These are phyloP conservation scores for Nemopilema nomurai DNA, from an alignment of 30 jellyfish, hydroid and myxozoan species.

Conservation along the genomic window DNA sequence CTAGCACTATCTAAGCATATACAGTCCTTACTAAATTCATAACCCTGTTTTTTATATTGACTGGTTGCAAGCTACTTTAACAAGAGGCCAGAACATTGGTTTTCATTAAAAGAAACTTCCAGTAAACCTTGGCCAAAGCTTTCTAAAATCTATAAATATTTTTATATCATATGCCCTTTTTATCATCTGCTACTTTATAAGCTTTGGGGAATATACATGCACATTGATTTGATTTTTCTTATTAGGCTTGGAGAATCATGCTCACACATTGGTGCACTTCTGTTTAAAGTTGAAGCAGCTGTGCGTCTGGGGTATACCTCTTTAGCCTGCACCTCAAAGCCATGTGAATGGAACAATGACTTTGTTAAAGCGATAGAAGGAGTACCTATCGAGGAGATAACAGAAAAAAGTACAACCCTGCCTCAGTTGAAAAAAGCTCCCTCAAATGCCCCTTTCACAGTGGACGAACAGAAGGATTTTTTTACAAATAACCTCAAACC, in stretches of 20 bases:
- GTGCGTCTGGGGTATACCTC: constrained; percentile 13
- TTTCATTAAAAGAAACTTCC: not conserved
- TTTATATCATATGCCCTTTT: not conserved
- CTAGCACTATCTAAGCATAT: not conserved
- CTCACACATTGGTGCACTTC: constrained; percentile 24
- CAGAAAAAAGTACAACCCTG: not conserved
- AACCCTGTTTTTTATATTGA: not conserved
- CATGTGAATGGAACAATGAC: constrained; percentile 41
- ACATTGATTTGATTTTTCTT: not conserved
- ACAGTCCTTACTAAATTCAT: not conserved
- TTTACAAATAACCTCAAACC: not conserved
- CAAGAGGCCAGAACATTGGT: not conserved
- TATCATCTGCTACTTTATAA: not conserved
- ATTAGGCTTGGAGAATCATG: constrained; percentile 40
- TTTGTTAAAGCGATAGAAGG: constrained; percentile 11
- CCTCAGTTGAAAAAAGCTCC: not conserved
- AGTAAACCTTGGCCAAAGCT: not conserved
- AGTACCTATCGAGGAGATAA: not conserved
- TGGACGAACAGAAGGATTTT: not conserved
- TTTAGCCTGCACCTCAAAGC: constrained; percentile 13
- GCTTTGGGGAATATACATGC: not conserved
- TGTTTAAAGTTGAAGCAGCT: constrained; percentile 33
- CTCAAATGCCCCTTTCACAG: not conserved
- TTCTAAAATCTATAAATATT: not conserved
- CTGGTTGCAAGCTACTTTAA: not conserved